Evolutionary conservation across 2,888 invertebrate genomes (phyloP), one percentile per base, ranked within the genome.

Genomic region (Drosophila subquinaria): DNA sequence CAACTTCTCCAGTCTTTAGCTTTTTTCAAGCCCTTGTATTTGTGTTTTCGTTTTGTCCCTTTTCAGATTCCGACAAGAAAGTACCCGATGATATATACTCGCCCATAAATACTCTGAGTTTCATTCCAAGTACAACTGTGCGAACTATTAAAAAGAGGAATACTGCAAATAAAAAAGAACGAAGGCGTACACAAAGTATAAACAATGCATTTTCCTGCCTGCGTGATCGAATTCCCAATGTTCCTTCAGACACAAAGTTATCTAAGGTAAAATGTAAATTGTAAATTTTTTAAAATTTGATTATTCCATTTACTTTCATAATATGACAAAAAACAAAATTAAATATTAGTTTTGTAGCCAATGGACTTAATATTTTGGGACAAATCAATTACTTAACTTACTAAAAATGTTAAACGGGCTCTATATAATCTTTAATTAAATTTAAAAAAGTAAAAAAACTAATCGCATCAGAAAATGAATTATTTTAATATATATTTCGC

Each of bases 161-260:
- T 73, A 98, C 98, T 1, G 98, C 98, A 17, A 98, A 98, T 92
- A 98, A 98, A 93, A 99, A 99, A 92, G 98, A 99, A 91, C 93
- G 98, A 10, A 93, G 98, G 76, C 94, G 98, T 57, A 99, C 98
- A 0, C 97, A 97, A 91, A 97, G 97, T 81, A 99, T 99, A 76
- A 99, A 99, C 93, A 97, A 97, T 56, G 98, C 98, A 0, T 99
- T 98, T 92, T 96, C 97, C 0, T 97, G 97, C 88, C 94, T 99
- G 0, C 93, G 98, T 13, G 98, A 98, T 76, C 97, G 98, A 92
- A 99, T 99, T 85, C 99, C 99, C 0, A 98, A 98, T 90, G 98
- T 99, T 1, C 98, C 98, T 0, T 96, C 97, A 0, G 98, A 99
- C 91, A 99, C 98, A 0, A 99, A 98, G 93, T 93, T 98, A 33